These are phyloP conservation scores for Ctenomys sociabilis DNA, from an alignment of 2,113 vertebrate species.

Conservation along the genomic window DNA sequence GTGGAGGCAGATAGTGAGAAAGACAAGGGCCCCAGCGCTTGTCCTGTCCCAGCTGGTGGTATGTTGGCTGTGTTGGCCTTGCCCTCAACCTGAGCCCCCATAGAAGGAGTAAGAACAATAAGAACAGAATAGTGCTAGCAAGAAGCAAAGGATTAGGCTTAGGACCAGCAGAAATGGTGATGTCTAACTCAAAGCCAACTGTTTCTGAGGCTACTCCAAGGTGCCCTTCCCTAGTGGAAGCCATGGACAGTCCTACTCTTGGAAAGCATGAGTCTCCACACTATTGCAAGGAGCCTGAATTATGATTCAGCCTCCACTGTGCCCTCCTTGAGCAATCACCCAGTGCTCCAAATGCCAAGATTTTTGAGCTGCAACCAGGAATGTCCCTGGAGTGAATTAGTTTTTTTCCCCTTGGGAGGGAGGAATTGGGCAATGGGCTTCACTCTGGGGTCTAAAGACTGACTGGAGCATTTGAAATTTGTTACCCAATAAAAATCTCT, in stretches of 20 bases:
- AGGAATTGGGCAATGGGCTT: slow-evolving; percentile 44
- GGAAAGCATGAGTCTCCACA: neutral
- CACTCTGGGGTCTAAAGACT: slow-evolving; percentile 67
- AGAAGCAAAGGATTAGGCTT: slow-evolving; percentile 28
- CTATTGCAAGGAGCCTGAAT: neutral
- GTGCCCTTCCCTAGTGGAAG: neutral
- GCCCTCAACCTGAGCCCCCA: neutral
- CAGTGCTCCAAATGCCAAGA: slow-evolving; percentile 62
- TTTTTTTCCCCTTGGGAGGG: neutral
- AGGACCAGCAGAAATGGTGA: slow-evolving; percentile 35
- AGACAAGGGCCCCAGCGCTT: neutral
- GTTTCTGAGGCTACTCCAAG: slow-evolving; percentile 38
- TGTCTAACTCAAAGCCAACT: slow-evolving; percentile 6
- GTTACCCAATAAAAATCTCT: slow-evolving; percentile 82
- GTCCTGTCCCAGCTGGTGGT: slow-evolving; percentile 19
- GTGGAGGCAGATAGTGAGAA: neutral
- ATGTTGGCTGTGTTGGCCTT: neutral
- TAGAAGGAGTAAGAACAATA: slow-evolving; percentile 31
- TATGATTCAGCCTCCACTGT: slow-evolving; percentile 14
- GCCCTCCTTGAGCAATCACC: slow-evolving; percentile 66
- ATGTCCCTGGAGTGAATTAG: slow-evolving; percentile 75
- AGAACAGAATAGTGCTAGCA: slow-evolving; percentile 9
- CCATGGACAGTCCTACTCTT: neutral
- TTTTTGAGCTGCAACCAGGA: slow-evolving; percentile 71
- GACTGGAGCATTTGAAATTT: slow-evolving; percentile 80